phyloP scores from a whole-genome alignment of 2,888 invertebrate species.

The Tiliacea citrago region DNA sequence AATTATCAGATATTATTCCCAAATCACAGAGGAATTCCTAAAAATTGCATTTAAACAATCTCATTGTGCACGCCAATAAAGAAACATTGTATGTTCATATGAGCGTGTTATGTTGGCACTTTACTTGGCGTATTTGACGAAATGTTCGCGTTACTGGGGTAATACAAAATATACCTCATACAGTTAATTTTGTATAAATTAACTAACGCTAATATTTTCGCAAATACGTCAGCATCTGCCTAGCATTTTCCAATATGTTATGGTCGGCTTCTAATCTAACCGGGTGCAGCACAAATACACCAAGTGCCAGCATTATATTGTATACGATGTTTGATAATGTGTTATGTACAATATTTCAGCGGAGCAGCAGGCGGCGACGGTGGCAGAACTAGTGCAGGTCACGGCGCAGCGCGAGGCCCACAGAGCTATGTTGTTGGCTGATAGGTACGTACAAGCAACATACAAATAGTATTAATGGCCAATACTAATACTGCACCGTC shows the following conservation, averaged over 20 bases:
- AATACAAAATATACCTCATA: background rate
- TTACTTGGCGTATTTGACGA: background rate
- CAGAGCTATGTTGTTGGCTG: conserved; percentile 83
- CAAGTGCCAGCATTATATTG: background rate
- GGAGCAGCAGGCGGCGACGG: conserved; percentile 86
- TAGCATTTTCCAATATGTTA: background rate
- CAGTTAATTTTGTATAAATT: background rate
- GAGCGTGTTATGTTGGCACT: background rate
- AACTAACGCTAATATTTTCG: background rate
- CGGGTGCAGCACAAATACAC: background rate
- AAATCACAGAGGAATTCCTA: background rate
- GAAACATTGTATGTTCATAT: background rate
- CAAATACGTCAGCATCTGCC: background rate
- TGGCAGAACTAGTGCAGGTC: conserved; percentile 85
- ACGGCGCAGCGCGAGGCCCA: conserved; percentile 85
- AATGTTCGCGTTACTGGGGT: too few species aligned
- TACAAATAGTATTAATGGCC: too few species aligned
- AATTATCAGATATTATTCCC: background rate
- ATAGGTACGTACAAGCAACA: conserved; percentile 72
- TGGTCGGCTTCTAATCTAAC: background rate
- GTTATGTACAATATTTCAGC: conserved; percentile 71
- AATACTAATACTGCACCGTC: conserved; percentile 4
- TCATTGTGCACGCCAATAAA: background rate
- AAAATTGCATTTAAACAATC: background rate
- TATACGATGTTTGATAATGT: conserved; percentile 6